phyloP scores from a whole-genome alignment of 2,113 vertebrate genomes.

The Myotis lucifugus region DNA sequence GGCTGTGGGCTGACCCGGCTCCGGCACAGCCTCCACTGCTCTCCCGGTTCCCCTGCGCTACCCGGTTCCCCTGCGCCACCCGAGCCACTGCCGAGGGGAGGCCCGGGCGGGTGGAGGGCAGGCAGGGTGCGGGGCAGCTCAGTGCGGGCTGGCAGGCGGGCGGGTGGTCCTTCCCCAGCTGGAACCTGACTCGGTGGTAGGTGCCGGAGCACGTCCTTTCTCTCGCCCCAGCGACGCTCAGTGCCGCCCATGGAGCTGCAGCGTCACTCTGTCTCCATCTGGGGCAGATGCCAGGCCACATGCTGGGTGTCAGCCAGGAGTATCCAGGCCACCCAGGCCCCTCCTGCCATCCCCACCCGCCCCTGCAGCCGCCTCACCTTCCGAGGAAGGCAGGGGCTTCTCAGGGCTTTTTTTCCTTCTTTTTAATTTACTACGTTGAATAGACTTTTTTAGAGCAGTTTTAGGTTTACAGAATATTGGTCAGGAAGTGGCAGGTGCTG shows the following conservation, averaged over 20 bases:
- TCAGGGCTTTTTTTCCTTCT: neutral
- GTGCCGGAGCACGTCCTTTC: too few species aligned
- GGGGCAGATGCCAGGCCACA: accelerated
- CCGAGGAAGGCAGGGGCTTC: neutral
- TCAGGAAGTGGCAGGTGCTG: neutral
- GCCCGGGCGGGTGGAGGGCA: accelerated
- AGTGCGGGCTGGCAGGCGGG: accelerated
- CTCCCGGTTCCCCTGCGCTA: accelerated
- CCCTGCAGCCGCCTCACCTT: accelerated
- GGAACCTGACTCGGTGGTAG: accelerated
- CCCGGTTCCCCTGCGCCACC: neutral
- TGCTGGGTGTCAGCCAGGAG: neutral
- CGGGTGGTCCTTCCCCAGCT: neutral
- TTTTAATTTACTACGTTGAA: neutral
- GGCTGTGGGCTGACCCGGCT: too few species aligned
- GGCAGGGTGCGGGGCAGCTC: neutral
- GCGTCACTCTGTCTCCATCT: accelerated
- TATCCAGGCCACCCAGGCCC: accelerated
- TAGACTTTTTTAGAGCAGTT: neutral
- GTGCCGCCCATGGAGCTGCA: accelerated
- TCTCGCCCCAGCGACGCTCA: neutral
- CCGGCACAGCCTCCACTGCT: neutral
- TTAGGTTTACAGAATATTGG: neutral
- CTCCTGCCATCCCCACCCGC: neutral
- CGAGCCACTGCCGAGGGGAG: accelerated